Evolutionary conservation across 2,888 invertebrate genomes (phyloP).

Genomic region (Branchellion lobata): DNA sequence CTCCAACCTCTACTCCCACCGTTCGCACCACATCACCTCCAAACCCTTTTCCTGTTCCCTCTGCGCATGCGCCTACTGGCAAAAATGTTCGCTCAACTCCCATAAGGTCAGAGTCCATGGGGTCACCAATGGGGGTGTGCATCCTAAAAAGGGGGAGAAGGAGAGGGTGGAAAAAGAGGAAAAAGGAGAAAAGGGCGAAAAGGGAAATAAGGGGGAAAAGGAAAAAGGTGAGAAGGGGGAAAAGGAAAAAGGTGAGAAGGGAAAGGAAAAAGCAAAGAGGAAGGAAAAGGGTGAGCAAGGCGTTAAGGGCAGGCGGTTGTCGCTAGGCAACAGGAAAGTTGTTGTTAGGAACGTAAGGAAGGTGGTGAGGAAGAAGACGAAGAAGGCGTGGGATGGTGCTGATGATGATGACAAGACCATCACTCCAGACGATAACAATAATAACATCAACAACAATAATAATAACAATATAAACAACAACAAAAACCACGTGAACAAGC

Average conservation of each 20-base stretch:
- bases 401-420: constrained; percentile 17
- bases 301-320: too few relatives aligned
- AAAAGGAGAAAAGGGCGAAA: not conserved
- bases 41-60: constrained; percentile 59
- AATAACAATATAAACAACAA: too few relatives aligned
- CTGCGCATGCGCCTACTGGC: constrained; percentile 60
- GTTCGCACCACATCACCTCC: constrained; percentile 59
- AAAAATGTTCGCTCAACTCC: constrained; percentile 59
- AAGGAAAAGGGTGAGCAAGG: not conserved
- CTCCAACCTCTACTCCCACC: constrained; percentile 60
- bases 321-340: not conserved
- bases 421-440: not conserved
- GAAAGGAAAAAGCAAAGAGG: not conserved
- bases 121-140: constrained; percentile 11
- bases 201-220: not conserved
- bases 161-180: not conserved
- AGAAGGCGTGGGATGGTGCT: not conserved
- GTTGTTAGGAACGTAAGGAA: not conserved
- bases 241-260: not conserved
- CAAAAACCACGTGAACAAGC: too few relatives aligned
- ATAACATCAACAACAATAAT: too few relatives aligned
- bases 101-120: constrained; percentile 54
- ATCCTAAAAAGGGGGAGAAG: not conserved
- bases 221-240: not conserved
- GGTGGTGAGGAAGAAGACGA: not conserved